Evolutionary conservation across 2,888 invertebrate species (phyloP), one percentile per base, ranked within the genome.

Genomic region (Oasisia sp.): DNA sequence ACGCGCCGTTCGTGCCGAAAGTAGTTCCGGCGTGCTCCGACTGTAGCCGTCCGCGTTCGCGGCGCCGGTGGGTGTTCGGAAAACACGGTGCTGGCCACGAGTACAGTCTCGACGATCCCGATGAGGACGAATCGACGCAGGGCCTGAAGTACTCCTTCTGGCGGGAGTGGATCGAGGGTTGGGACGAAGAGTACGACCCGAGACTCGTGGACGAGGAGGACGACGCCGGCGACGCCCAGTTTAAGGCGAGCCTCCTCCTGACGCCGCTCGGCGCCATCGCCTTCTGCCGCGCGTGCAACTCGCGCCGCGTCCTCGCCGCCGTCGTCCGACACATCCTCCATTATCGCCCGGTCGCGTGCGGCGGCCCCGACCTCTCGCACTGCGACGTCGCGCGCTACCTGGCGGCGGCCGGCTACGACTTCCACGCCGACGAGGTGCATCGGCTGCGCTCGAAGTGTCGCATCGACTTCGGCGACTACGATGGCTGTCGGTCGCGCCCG

Each of bases 101-200:
- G 89, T 32, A 89, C 74, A 92, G 50, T 32, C 92, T 92, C 32
- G 74, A 74, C n/a, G 74, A 74, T 7, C 74, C 74, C 74, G 74
- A 74, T 27, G 74, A 74, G 27, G 74, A 74, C 74, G 74, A 74
- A 19, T 74, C 74, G 27, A 74, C 74, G 74, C 93, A 93, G 92
- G 92, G 90, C 7, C 92, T 93, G 5, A 93, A 93, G 89, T 92
- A 93, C 74, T 92, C 91, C 3, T 93, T 93, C 32, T 91, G 93
- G n/a, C 92, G 93, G 92, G 93, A 93, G 56, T 93, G 93, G 93
- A 92, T 92, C 32, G 93, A 92, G 1, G 93, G 93, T 56, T 93
- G 93, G 93, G 58, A 92, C 32, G 93, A 93, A 32, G 92, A 92
- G 5, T 74, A 74, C 74, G 74, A 74, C 74, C 74, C 74, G 74